A percentile compares a stretch with the other conserved stretches of the same genome.
phyloP scores from a whole-genome alignment of 2,797 vertebrate species.

The Trachops cirrhosus region DNA sequence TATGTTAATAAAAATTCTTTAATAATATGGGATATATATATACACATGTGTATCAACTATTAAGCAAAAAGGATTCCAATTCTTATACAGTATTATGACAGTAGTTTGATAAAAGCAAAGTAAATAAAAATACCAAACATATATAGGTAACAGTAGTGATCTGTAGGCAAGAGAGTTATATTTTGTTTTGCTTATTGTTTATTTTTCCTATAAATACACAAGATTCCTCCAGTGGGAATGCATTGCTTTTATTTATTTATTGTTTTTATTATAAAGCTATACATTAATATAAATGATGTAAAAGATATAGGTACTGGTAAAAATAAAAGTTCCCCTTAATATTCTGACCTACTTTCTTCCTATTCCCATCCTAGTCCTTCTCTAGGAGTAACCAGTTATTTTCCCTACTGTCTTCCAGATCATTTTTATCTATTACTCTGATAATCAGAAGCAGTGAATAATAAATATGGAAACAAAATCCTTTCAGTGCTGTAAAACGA shows the following conservation, averaged over 20 bases:
- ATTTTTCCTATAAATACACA: background rate
- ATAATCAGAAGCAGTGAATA: background rate
- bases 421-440: background rate
- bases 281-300: background rate
- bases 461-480: background rate
- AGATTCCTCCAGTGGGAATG: background rate
- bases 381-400: background rate
- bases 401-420: background rate
- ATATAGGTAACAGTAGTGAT: background rate
- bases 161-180: background rate
- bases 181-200: slow-evolving; percentile 18
- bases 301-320: background rate
- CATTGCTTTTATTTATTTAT: background rate
- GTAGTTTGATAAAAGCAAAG: background rate
- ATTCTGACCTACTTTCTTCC: background rate
- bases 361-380: background rate
- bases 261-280: background rate
- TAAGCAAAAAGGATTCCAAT: background rate
- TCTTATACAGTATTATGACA: background rate
- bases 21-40: background rate
- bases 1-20: background rate
- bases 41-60: background rate
- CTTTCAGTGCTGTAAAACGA: background rate
- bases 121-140: slow-evolving; percentile 29
- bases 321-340: background rate